Evolutionary conservation across 2,113 vertebrate species (phyloP).

Genomic region (Turnix velox): DNA sequence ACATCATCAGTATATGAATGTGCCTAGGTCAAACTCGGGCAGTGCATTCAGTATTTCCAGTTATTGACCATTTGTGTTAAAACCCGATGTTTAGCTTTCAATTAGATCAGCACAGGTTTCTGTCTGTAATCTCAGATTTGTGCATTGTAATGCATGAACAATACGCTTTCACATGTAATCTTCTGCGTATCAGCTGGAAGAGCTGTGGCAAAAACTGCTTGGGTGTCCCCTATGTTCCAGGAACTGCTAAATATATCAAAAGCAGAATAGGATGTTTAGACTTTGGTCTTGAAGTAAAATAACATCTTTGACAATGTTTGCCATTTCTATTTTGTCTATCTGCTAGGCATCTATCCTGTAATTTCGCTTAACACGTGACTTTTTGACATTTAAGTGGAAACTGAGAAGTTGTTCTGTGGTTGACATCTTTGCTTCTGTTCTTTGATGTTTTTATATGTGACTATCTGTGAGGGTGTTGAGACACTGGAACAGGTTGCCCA

Average conservation of each 20-base stretch:
- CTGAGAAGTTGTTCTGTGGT: background rate
- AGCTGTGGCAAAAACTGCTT: background rate
- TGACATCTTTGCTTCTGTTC: background rate
- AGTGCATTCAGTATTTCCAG: background rate
- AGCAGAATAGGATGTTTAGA: background rate
- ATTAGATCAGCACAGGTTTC: background rate
- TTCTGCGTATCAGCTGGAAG: background rate
- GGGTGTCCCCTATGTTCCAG: background rate
- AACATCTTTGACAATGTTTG: background rate
- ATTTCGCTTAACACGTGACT: background rate
- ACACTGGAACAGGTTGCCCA: too few relatives aligned
- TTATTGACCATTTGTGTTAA: background rate
- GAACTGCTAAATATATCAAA: background rate
- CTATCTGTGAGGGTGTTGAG: too few relatives aligned
- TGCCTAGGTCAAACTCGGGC: background rate
- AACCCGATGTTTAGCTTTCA: background rate
- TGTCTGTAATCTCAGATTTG: background rate
- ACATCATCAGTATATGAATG: rapidly evolving
- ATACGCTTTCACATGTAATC: background rate
- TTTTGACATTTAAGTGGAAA: background rate
- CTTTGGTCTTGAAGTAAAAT: background rate
- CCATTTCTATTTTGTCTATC: background rate
- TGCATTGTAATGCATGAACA: background rate
- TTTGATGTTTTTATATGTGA: background rate
- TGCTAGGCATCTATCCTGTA: background rate